A percentile compares a stretch with the other conserved stretches of the same genome.
phyloP scores from a whole-genome alignment of 2,113 vertebrate genomes.

The Grantiella picta region DNA sequence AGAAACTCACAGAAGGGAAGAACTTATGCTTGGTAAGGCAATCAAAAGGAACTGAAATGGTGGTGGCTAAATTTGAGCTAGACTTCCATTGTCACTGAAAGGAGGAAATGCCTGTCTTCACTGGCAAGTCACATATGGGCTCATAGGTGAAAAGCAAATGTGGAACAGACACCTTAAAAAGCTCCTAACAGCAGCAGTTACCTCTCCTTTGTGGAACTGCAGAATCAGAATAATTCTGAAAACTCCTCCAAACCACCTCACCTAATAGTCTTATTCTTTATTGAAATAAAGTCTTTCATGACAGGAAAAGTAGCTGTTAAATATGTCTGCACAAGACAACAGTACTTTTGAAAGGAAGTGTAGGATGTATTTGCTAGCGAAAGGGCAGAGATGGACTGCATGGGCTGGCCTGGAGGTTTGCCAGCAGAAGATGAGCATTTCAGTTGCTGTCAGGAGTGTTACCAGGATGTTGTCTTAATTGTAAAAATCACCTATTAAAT shows the following conservation, averaged over 20 bases:
- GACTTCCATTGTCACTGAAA: neutral
- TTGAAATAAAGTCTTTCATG: neutral
- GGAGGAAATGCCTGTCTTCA: neutral
- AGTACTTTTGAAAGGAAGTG: neutral
- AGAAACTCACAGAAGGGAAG: neutral
- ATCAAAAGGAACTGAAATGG: neutral
- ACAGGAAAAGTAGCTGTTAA: neutral
- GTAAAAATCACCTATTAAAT: neutral
- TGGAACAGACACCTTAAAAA: neutral
- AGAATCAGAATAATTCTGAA: neutral
- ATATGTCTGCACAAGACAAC: neutral
- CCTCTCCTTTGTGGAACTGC: neutral
- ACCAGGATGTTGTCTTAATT: neutral
- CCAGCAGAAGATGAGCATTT: neutral
- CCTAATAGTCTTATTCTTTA: neutral
- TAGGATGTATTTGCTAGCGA: neutral
- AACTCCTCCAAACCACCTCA: neutral
- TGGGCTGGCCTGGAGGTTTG: neutral
- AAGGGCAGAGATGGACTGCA: neutral
- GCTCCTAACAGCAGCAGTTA: neutral
- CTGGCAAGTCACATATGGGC: neutral
- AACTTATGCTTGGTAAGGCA: neutral
- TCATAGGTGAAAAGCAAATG: neutral
- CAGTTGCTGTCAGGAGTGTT: neutral
- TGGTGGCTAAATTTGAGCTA: neutral